Evolutionary conservation across 2,113 vertebrate genomes (phyloP).

Genomic region (Oxyura jamaicensis): DNA sequence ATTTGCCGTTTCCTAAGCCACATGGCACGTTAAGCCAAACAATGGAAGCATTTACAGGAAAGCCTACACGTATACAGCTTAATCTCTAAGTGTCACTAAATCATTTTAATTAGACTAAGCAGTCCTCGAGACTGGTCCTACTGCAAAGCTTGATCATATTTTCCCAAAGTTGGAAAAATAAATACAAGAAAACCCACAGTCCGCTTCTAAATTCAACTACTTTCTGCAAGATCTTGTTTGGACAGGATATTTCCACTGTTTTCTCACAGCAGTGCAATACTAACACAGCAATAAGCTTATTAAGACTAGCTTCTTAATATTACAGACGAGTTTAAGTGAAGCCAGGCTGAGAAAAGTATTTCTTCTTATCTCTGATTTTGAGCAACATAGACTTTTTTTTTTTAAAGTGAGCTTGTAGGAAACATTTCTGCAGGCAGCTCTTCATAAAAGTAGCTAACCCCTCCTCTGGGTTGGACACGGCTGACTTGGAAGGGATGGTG

Average conservation of each 20-base stretch:
- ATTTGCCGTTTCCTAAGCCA: constrained; percentile 38
- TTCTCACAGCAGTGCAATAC: constrained; percentile 1
- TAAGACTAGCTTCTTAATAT: neutral
- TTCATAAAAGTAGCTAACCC: neutral
- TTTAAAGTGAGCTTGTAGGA: neutral
- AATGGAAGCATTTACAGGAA: constrained; percentile 34
- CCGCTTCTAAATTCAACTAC: constrained; percentile 15
- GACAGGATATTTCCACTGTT: neutral
- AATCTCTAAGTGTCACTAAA: constrained; percentile 23
- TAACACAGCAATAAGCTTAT: neutral
- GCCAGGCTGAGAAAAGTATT: neutral
- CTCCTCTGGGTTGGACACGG: neutral
- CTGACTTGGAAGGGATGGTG: neutral
- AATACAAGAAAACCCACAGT: neutral
- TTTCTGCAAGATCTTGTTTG: constrained; percentile 33
- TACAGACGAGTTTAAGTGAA: neutral
- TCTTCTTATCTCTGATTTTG: neutral
- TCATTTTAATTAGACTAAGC: constrained; percentile 50
- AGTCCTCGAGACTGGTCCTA: neutral
- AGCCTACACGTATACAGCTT: neutral
- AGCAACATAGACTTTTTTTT: neutral
- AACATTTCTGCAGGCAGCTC: neutral
- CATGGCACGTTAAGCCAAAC: constrained; percentile 14
- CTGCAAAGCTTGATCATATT: constrained; percentile 1
- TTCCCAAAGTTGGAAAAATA: constrained; percentile 39